Conservation (phyloP, 2,113 vertebrate genomes). For the Felis catus region DNA sequence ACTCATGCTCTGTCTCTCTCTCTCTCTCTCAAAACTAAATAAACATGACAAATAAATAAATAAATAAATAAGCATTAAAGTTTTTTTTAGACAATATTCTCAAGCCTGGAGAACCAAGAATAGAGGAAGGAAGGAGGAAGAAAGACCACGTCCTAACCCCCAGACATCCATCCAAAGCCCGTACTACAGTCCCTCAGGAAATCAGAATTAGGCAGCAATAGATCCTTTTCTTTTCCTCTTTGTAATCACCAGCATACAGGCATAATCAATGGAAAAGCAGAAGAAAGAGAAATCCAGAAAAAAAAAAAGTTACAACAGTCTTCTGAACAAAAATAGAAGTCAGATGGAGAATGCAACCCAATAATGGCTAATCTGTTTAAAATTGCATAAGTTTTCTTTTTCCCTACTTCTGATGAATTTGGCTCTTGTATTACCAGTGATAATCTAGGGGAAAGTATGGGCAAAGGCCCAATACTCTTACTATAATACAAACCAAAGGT, state of each 20-base stretch:
- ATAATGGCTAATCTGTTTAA: neutral
- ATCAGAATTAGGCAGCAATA: neutral
- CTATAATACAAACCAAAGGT: neutral
- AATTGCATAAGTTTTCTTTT: neutral
- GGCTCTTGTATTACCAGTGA: neutral
- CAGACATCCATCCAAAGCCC: neutral
- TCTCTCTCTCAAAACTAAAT: too few relatives aligned
- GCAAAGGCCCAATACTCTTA: neutral
- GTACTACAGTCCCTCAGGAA: neutral
- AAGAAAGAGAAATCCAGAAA: neutral
- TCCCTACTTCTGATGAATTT: neutral
- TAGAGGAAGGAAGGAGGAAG: neutral
- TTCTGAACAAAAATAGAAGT: neutral
- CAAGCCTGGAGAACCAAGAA: neutral
- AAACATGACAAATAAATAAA: too few relatives aligned
- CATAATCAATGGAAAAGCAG: neutral
- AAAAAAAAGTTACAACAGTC: neutral
- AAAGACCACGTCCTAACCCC: neutral
- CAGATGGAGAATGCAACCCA: neutral
- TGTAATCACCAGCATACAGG: neutral
- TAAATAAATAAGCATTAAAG: too few relatives aligned
- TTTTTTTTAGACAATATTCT: neutral
- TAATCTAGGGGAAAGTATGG: neutral
- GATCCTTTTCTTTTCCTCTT: neutral
- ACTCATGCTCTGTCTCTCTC: too few relatives aligned